phyloP scores from a whole-genome alignment of 2,113 vertebrate species.

The Empidonax traillii region DNA sequence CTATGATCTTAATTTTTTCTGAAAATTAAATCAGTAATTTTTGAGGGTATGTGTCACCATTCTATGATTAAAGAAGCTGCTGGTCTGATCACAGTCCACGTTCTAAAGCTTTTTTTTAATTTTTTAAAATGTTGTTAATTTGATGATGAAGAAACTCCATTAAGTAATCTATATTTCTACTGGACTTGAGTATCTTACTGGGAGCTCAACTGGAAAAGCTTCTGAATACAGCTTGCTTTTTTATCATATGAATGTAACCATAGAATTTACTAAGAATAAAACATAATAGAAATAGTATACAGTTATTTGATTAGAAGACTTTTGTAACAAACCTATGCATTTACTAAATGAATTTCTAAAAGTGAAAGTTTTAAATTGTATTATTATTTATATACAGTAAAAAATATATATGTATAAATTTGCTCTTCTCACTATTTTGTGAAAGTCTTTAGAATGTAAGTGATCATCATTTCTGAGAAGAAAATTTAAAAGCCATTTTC shows the following conservation, averaged over 20 bases:
- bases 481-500: conserved; percentile 65
- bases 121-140: background rate
- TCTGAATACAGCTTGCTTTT: conserved; percentile 35
- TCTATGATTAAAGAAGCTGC: background rate
- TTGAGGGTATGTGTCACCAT: background rate
- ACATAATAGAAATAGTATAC: conserved; percentile 19
- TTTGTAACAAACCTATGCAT: conserved; percentile 61
- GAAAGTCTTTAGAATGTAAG: conserved; percentile 44
- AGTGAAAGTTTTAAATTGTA: conserved; percentile 48
- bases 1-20: background rate
- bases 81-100: background rate
- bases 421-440: conserved; percentile 45
- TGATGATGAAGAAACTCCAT: background rate
- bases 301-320: conserved; percentile 39
- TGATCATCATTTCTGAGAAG: conserved; percentile 36
- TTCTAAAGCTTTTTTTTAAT: background rate
- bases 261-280: conserved; percentile 27
- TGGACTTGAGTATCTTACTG: conserved; percentile 3
- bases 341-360: conserved; percentile 59
- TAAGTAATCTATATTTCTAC: conserved; percentile 1
- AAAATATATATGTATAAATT: conserved; percentile 32
- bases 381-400: conserved; percentile 51
- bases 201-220: conserved; percentile 2
- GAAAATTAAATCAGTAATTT: background rate
- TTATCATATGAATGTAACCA: conserved; percentile 54